Conservation (phyloP, 2,113 vertebrate genomes). For the Meleagris gallopavo region DNA sequence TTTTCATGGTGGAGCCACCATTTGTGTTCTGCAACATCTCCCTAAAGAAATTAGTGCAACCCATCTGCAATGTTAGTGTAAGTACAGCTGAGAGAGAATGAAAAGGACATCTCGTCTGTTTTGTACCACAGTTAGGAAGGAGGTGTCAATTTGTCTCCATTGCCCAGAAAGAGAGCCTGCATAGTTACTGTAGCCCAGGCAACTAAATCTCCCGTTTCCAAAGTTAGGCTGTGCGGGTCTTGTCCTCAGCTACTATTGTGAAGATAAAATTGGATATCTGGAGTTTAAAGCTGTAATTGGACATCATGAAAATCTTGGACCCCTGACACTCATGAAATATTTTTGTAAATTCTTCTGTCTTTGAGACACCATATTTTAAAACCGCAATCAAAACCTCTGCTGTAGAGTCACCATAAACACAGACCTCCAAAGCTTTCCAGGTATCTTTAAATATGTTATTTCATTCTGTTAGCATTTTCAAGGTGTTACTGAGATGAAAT, state of each 20-base stretch:
- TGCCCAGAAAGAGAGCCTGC: background rate
- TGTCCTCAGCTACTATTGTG: background rate
- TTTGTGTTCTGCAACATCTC: background rate
- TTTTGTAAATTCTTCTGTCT: background rate
- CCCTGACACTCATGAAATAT: background rate
- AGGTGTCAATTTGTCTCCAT: background rate
- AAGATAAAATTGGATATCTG: background rate
- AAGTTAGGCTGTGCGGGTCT: background rate
- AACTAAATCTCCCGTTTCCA: background rate
- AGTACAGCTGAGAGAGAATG: background rate
- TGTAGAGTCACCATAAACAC: background rate
- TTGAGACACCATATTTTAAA: background rate
- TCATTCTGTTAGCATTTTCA: background rate
- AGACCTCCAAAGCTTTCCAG: background rate
- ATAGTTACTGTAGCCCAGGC: slow-evolving; percentile 40
- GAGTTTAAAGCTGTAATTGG: background rate
- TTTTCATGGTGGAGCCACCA: background rate
- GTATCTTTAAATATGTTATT: background rate
- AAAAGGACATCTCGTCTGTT: background rate
- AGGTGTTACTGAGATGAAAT: background rate
- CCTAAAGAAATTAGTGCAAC: background rate
- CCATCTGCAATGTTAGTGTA: background rate
- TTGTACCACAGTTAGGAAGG: background rate
- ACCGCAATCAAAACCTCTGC: background rate
- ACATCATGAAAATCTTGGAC: background rate